These are phyloP conservation scores for Mimachlamys varia DNA, from an alignment of 2,888 invertebrate species.

Conservation along the genomic window DNA sequence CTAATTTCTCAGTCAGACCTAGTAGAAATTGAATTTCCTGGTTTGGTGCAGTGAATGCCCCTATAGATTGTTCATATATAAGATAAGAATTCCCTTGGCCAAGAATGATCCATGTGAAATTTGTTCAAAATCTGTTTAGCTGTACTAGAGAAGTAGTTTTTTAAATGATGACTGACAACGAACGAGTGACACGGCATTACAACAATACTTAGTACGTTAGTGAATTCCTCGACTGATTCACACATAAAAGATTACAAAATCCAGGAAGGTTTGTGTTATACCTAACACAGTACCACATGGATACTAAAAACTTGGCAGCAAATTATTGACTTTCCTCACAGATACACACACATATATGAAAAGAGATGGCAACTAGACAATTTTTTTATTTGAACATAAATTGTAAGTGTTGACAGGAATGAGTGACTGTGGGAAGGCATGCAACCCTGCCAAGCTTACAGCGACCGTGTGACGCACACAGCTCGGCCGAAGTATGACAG, in stretches of 20 bases:
- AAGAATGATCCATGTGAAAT: too few species aligned
- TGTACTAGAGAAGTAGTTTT: too few species aligned
- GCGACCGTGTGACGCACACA: neutral
- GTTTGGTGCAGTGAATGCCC: too few species aligned
- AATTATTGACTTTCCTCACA: conserved; percentile 7
- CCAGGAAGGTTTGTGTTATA: too few species aligned
- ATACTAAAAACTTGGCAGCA: neutral
- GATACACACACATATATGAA: neutral
- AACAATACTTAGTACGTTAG: neutral
- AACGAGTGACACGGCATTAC: neutral
- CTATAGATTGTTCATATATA: too few species aligned
- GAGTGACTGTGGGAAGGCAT: neutral
- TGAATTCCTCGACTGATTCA: neutral
- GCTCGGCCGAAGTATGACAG: neutral
- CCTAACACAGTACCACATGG: neutral
- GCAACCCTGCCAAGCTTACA: neutral
- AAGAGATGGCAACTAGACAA: conserved; percentile 15
- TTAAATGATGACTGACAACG: too few species aligned
- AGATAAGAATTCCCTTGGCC: too few species aligned
- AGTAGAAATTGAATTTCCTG: too few species aligned
- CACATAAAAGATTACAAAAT: neutral
- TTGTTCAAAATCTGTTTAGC: too few species aligned
- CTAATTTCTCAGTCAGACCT: too few species aligned
- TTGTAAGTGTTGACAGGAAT: conserved; percentile 1
- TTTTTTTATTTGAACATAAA: neutral